Evolutionary conservation across 2,888 invertebrate genomes (phyloP).

Genomic region (Thymelicus sylvestris): DNA sequence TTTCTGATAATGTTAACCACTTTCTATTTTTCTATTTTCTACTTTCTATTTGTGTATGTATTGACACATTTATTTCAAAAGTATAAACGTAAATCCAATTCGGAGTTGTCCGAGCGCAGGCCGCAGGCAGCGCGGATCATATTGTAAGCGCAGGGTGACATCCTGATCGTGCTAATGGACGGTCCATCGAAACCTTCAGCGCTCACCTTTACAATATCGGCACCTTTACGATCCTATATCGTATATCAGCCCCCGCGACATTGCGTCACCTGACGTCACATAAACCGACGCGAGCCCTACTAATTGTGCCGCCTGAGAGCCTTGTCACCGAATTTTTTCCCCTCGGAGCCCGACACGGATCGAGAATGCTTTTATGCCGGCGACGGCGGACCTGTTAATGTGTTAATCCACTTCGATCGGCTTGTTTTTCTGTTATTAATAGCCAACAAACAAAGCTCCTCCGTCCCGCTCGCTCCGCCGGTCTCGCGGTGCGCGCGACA

Average conservation of each 20-base stretch:
- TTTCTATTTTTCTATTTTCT: no score
- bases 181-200: no score
- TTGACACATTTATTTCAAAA: no score
- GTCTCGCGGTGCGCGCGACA: conserved; percentile 30
- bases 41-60: no score
- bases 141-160: neutral
- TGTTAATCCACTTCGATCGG: conserved; percentile 80
- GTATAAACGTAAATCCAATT: no score
- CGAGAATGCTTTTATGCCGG: conserved; percentile 77
- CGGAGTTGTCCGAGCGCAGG: no score
- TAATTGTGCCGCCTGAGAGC: conserved; percentile 40
- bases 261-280: conserved; percentile 34
- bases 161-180: conserved; percentile 1
- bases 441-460: conserved; percentile 64
- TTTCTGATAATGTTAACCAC: no score
- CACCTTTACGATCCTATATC: neutral
- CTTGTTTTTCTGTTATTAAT: conserved; percentile 75
- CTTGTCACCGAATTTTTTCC: conserved; percentile 62
- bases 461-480: conserved; percentile 52
- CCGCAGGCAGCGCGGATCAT: no score
- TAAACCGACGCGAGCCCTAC: conserved; percentile 27
- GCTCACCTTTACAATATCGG: no score
- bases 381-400: conserved; percentile 74
- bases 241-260: conserved; percentile 4
- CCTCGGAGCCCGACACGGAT: conserved; percentile 54